Conservation (phyloP, 2,888 invertebrate species). For the Drosophila demipolita region DNA sequence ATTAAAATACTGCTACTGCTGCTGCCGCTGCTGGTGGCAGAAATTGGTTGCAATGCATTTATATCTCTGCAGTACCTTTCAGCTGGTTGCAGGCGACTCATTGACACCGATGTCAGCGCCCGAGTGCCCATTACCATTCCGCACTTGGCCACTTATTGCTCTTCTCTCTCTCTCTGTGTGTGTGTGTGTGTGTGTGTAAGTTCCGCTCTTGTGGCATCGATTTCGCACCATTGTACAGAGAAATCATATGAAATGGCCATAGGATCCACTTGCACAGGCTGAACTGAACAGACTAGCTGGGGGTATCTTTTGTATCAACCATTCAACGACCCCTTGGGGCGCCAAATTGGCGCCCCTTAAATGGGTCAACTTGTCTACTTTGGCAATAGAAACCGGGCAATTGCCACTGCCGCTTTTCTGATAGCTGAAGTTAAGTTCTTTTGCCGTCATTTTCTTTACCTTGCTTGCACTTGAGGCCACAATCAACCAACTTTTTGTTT, state of each 20-base stretch:
- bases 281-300: conserved; percentile 17
- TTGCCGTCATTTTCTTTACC: conserved; percentile 7
- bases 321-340: conserved; percentile 15
- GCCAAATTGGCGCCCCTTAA: conserved; percentile 48
- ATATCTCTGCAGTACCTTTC: conserved; percentile 29
- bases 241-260: conserved; percentile 46
- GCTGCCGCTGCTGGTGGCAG: conserved; percentile 6
- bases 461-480: conserved; percentile 31
- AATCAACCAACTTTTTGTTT: conserved; percentile 23
- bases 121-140: conserved; percentile 50
- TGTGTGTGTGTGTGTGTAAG: conserved; percentile 10
- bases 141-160: conserved; percentile 59
- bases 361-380: conserved; percentile 76
- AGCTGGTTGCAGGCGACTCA: conserved; percentile 27
- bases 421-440: conserved; percentile 24
- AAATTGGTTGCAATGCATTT: conserved; percentile 39
- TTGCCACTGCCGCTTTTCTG: conserved; percentile 57
- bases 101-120: conserved; percentile 57
- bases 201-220: conserved; percentile 46
- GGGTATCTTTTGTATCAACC: conserved; percentile 19
- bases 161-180: neutral
- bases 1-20: conserved; percentile 20
- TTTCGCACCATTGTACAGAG: conserved; percentile 54
- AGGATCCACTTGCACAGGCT: conserved; percentile 21
- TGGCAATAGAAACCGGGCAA: conserved; percentile 66